Conservation (phyloP, 2,797 vertebrate species). For the Tamandua tetradactyla region DNA sequence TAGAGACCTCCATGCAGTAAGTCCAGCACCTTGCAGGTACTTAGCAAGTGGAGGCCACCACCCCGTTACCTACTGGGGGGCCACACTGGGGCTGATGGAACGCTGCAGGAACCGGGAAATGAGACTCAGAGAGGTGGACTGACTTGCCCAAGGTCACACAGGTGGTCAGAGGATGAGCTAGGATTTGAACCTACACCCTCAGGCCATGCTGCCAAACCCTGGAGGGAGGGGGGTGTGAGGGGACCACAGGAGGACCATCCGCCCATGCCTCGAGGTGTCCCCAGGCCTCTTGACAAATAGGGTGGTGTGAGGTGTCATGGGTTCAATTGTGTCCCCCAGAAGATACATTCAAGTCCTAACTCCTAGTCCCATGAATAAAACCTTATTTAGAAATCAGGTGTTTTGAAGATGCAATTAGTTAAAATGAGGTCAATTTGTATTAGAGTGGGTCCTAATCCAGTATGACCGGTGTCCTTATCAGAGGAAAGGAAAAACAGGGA, state of each 20-base stretch:
- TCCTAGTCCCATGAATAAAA: too few species aligned
- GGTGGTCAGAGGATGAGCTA: background rate
- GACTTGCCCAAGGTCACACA: background rate
- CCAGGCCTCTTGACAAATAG: background rate
- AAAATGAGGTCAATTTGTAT: background rate
- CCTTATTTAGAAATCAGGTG: too few species aligned
- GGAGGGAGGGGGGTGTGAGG: background rate
- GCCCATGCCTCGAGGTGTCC: background rate
- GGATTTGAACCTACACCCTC: background rate
- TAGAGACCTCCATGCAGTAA: background rate
- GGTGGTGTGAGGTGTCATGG: too few species aligned
- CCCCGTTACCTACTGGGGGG: background rate
- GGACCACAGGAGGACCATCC: background rate
- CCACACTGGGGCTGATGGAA: background rate
- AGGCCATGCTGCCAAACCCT: background rate
- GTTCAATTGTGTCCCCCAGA: too few species aligned
- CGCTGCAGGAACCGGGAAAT: background rate
- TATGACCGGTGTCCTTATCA: too few species aligned
- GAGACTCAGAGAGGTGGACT: background rate
- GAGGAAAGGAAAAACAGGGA: background rate
- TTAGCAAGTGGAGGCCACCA: accelerated
- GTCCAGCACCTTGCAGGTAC: background rate
- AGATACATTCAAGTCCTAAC: too few species aligned
- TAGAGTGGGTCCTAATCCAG: too few species aligned
- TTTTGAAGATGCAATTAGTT: too few species aligned